phyloP scores from a whole-genome alignment of 2,888 invertebrate species.

The Caenorhabditis auriculariae region DNA sequence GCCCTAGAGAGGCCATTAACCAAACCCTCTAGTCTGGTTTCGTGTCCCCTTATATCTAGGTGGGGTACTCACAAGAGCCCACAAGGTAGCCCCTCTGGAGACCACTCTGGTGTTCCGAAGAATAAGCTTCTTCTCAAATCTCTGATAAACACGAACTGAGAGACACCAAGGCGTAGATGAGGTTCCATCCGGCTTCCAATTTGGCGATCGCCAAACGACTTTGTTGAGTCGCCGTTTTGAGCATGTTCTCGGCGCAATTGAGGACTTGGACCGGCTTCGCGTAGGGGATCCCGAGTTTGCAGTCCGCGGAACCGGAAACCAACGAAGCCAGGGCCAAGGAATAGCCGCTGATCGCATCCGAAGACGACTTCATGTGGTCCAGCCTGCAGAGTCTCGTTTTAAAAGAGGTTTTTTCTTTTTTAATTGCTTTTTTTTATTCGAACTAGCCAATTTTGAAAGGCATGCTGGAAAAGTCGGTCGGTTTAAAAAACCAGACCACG shows the following conservation, averaged over 20 bases:
- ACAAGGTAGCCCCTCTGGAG: no score
- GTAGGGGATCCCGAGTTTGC: slow-evolving; percentile 90
- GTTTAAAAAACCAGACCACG: no score
- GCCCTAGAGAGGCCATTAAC: neutral
- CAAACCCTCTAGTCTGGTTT: slow-evolving; percentile 3
- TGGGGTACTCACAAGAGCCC: no score
- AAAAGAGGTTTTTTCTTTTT: neutral
- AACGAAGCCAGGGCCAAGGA: slow-evolving; percentile 91
- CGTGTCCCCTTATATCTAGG: no score
- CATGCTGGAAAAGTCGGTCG: neutral
- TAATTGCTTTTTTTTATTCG: neutral
- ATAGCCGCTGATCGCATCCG: slow-evolving; percentile 75
- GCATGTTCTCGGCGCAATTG: slow-evolving; percentile 91
- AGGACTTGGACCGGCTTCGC: slow-evolving; percentile 84
- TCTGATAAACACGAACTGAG: slow-evolving; percentile 71
- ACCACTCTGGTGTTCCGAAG: no score
- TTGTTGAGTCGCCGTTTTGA: slow-evolving; percentile 93
- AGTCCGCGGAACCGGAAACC: slow-evolving; percentile 76
- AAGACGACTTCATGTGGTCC: slow-evolving; percentile 84
- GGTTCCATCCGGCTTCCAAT: slow-evolving; percentile 94
- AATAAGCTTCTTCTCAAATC: no score
- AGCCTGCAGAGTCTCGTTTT: slow-evolving; percentile 78
- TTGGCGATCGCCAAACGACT: slow-evolving; percentile 89
- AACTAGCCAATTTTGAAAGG: no score
- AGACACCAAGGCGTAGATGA: slow-evolving; percentile 94